Percentiles rank a stretch among this genome's conserved stretches.
These are phyloP conservation scores for Cariama cristata DNA, from an alignment of 2,113 vertebrate genomes.

Conservation along the genomic window DNA sequence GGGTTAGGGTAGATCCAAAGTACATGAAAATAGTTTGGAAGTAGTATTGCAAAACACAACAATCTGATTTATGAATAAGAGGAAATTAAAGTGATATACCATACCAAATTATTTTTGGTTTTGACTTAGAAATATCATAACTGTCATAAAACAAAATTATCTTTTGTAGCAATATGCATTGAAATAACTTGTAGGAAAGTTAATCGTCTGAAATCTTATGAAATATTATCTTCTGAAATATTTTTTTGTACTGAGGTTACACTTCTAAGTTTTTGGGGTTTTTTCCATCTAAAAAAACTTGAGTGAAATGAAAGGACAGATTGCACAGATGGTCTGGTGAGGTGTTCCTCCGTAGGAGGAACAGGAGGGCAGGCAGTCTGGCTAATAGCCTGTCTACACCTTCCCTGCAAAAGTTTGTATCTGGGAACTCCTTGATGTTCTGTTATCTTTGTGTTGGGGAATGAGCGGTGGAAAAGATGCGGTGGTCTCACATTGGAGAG, in stretches of 20 bases:
- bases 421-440: accelerated
- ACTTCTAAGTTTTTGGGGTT: slow-evolving; percentile 1
- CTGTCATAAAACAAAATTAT: slow-evolving; percentile 54
- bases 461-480: accelerated
- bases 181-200: slow-evolving; percentile 44
- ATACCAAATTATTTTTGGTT: neutral
- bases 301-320: neutral
- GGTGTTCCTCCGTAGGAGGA: neutral
- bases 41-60: neutral
- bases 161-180: slow-evolving; percentile 61
- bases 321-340: neutral
- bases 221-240: slow-evolving; percentile 40
- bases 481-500: accelerated
- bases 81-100: slow-evolving; percentile 40
- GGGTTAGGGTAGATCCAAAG: neutral
- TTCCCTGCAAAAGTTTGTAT: neutral
- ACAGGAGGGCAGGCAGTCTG: neutral
- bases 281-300: neutral
- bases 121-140: slow-evolving; percentile 37
- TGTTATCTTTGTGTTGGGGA: accelerated
- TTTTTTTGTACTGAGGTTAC: neutral
- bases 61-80: slow-evolving; percentile 39
- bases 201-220: slow-evolving; percentile 48
- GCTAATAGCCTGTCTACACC: accelerated
- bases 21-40: neutral